These are phyloP conservation scores for Pelobates cultripes DNA, from an alignment of 2,797 vertebrate species.

Conservation along the genomic window DNA sequence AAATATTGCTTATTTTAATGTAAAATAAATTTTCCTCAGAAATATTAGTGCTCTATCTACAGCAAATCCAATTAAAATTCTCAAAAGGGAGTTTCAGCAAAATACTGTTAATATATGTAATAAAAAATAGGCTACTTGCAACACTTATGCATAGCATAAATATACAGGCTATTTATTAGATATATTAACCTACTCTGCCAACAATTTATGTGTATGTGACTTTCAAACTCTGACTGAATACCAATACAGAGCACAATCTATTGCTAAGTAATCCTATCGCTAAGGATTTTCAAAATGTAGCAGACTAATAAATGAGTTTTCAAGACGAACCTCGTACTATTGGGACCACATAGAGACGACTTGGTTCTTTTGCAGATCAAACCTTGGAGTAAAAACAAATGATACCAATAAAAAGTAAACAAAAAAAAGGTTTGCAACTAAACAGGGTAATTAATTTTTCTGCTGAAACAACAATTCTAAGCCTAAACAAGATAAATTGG, in stretches of 20 bases:
- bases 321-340: background rate
- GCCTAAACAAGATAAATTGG: no score
- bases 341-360: background rate
- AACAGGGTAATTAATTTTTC: background rate
- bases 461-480: background rate
- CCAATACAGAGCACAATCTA: background rate
- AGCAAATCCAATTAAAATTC: background rate
- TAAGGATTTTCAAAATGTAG: background rate
- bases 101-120: background rate
- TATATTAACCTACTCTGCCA: background rate
- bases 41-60: background rate
- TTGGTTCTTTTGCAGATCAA: background rate
- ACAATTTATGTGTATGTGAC: background rate
- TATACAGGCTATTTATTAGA: background rate
- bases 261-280: background rate
- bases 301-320: background rate
- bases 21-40: background rate
- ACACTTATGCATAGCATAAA: background rate
- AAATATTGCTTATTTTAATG: background rate
- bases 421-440: background rate
- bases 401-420: background rate
- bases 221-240: background rate
- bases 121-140: background rate
- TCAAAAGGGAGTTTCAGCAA: background rate
- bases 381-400: background rate